Conservation (phyloP, 2,797 vertebrate genomes). For the Falco naumanni region DNA sequence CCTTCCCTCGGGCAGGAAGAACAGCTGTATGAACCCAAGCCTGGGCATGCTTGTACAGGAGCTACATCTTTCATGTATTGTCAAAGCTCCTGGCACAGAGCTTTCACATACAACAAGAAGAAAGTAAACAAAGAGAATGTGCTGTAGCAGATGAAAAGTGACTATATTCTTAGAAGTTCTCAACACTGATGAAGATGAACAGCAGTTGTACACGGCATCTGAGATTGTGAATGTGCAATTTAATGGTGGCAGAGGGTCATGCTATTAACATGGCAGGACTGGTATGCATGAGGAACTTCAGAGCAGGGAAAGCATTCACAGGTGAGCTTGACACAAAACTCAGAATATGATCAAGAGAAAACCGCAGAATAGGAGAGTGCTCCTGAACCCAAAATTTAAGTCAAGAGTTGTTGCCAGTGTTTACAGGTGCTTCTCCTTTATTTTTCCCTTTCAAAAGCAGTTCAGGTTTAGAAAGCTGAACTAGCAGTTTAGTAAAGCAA, state of each 20-base stretch:
- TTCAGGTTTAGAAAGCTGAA: neutral
- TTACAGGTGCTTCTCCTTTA: neutral
- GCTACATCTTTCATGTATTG: neutral
- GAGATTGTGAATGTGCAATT: neutral
- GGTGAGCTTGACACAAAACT: neutral
- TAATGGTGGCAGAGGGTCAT: neutral
- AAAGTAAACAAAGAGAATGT: neutral
- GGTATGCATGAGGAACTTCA: neutral
- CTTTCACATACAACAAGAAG: neutral
- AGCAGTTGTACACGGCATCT: neutral
- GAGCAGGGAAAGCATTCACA: neutral
- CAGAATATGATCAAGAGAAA: neutral
- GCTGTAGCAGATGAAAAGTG: neutral
- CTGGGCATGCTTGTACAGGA: fast-evolving
- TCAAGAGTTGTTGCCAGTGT: neutral
- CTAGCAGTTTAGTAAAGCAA: neutral
- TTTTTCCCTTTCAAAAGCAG: neutral
- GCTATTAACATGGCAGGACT: neutral
- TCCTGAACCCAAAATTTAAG: neutral
- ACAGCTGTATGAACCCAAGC: neutral
- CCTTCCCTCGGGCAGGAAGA: neutral
- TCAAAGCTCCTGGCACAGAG: neutral
- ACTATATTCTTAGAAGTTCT: neutral
- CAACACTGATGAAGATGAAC: neutral
- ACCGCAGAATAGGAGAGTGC: fast-evolving